phyloP scores from a whole-genome alignment of 2,113 vertebrate genomes.

The Larimichthys polyactis region DNA sequence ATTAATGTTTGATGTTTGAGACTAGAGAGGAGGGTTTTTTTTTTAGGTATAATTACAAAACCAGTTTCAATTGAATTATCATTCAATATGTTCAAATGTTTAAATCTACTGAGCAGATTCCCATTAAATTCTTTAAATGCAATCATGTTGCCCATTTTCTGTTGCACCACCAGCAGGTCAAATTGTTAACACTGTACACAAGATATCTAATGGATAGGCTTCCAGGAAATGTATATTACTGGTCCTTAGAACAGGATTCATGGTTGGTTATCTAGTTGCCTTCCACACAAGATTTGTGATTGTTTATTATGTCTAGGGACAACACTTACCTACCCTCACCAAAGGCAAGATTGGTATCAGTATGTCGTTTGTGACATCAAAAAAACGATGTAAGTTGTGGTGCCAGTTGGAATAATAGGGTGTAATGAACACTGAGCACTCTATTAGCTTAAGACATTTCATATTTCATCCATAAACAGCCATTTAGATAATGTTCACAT shows the following conservation, averaged over 20 bases:
- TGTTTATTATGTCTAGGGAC: background rate
- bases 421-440: slow-evolving; percentile 25
- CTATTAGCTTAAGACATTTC: slow-evolving; percentile 3
- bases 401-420: background rate
- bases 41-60: background rate
- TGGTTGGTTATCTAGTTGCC: background rate
- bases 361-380: background rate
- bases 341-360: background rate
- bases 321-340: background rate
- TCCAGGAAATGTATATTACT: background rate
- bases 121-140: background rate
- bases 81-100: too few species aligned
- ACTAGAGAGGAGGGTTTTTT: background rate
- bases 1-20: background rate
- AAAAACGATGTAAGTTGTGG: slow-evolving; percentile 6
- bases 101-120: background rate
- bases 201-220: too few species aligned
- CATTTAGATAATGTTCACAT: too few species aligned
- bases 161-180: background rate
- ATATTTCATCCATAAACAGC: background rate
- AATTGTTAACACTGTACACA: too few species aligned
- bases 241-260: background rate
- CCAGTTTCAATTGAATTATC: background rate
- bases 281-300: background rate
- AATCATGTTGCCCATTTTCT: background rate